phyloP scores from a whole-genome alignment of 1,140 invertebrate species.

The Camponotus vicinus region DNA sequence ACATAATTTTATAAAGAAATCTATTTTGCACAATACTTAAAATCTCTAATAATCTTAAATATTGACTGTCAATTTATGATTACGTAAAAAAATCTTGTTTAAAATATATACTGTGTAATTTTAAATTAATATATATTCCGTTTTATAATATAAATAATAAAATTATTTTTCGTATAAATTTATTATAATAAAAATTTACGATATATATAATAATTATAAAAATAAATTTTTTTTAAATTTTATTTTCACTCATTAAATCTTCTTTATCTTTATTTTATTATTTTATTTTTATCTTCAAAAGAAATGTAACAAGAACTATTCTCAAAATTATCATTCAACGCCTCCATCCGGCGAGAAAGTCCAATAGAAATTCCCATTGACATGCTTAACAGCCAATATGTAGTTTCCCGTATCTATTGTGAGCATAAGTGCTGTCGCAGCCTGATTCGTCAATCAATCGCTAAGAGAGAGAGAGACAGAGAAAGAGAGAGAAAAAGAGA shows the following conservation, averaged over 20 bases:
- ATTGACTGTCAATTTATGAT: no score
- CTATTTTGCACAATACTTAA: background rate
- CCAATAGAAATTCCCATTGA: slow-evolving; percentile 39
- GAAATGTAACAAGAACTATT: background rate
- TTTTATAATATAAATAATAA: background rate
- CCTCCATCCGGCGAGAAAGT: slow-evolving; percentile 63
- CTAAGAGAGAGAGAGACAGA: background rate
- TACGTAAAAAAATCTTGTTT: no score
- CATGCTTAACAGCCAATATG: slow-evolving; percentile 44
- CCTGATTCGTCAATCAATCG: slow-evolving; percentile 33
- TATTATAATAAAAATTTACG: background rate
- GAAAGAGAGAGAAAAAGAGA: slow-evolving; percentile 7
- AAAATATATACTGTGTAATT: no score
- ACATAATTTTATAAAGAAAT: background rate
- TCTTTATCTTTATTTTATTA: slow-evolving; percentile 2
- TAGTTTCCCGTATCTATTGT: background rate
- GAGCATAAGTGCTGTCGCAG: slow-evolving; percentile 33
- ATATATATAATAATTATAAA: background rate
- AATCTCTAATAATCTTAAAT: no score
- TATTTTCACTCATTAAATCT: slow-evolving; percentile 1
- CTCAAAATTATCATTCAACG: slow-evolving; percentile 10
- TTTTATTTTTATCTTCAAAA: background rate
- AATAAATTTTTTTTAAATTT: background rate
- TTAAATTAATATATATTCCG: background rate
- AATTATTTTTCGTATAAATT: background rate